Evolutionary conservation across 1,140 invertebrate species (phyloP).

Genomic region (Nymphalis io): DNA sequence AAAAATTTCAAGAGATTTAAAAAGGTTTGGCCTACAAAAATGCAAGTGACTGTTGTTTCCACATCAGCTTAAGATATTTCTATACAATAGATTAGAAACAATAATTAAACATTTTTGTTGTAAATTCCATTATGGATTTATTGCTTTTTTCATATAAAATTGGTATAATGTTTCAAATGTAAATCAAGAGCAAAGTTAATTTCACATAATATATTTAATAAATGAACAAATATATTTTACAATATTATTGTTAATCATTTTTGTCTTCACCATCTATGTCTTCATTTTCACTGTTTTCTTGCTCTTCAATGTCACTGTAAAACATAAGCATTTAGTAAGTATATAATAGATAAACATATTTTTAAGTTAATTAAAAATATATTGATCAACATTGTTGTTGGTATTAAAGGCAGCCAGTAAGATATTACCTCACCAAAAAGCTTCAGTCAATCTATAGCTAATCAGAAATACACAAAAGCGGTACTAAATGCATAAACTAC

Average conservation of each 20-base stretch:
- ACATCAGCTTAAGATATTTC: conserved; percentile 15
- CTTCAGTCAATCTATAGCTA: too few species aligned
- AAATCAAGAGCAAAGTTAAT: conserved; percentile 32
- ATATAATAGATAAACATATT: background rate
- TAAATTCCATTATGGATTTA: background rate
- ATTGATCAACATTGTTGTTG: too few species aligned
- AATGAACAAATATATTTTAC: conserved; percentile 26
- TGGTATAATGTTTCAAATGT: conserved; percentile 16
- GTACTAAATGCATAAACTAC: too few species aligned
- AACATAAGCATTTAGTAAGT: conserved; percentile 20
- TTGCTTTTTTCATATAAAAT: background rate
- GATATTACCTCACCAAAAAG: too few species aligned
- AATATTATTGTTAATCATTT: conserved; percentile 23
- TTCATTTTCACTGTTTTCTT: conserved; percentile 31
- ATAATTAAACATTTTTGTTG: too few species aligned
- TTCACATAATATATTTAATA: conserved; percentile 33
- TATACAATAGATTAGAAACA: background rate
- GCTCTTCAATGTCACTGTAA: conserved; percentile 40
- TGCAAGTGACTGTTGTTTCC: conserved; percentile 49
- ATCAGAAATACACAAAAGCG: too few species aligned
- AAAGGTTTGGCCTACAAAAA: conserved; percentile 72
- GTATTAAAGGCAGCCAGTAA: too few species aligned
- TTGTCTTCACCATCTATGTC: conserved; percentile 39
- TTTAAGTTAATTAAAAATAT: too few species aligned
- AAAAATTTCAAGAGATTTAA: conserved; percentile 75